Evolutionary conservation across 2,113 vertebrate genomes (phyloP).

Genomic region (Chaetura pelagica): DNA sequence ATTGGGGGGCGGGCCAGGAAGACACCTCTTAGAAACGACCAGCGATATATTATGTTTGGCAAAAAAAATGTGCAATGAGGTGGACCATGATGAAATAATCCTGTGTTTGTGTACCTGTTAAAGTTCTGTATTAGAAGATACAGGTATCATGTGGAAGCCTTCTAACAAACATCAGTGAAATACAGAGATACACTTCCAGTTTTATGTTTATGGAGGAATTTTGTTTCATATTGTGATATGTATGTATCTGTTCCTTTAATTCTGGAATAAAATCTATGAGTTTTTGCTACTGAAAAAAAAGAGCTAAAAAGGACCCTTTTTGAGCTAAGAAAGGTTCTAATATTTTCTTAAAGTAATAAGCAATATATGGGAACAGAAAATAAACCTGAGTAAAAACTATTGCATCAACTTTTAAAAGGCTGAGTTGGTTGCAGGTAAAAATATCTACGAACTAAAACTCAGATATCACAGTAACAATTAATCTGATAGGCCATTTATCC

Average conservation of each 20-base stretch:
- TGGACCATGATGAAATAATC: not conserved
- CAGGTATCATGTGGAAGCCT: not conserved
- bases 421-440: not conserved
- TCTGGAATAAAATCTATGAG: not conserved
- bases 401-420: not conserved
- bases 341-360: constrained; percentile 20
- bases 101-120: not conserved
- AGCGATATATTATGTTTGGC: not conserved
- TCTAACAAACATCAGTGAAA: not conserved
- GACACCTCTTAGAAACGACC: not conserved
- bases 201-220: not conserved
- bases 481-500: not conserved
- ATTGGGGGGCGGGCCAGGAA: too few relatives aligned
- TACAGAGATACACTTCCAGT: not conserved
- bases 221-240: not conserved
- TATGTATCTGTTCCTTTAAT: not conserved
- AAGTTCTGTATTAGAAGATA: not conserved
- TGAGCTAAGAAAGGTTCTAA: not conserved
- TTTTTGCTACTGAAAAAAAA: not conserved
- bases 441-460: not conserved
- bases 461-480: not conserved
- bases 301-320: not conserved
- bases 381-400: not conserved
- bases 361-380: not conserved
- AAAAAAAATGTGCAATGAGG: not conserved